phyloP scores from a whole-genome alignment of 2,113 vertebrate genomes.

The Pipra filicauda region DNA sequence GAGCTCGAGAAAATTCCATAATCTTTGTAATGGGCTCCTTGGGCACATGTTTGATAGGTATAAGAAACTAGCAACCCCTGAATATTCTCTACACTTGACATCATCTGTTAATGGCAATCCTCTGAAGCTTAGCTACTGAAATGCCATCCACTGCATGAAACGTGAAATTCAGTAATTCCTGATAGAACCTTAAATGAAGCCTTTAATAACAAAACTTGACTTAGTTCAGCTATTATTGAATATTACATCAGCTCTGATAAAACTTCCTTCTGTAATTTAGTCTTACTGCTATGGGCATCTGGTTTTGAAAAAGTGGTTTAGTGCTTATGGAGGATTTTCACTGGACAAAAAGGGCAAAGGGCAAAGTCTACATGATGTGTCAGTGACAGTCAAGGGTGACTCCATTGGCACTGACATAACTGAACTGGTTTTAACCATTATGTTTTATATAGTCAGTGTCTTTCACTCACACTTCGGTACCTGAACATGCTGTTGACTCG shows the following conservation, averaged over 20 bases:
- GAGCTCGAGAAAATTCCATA: neutral
- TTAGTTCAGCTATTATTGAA: neutral
- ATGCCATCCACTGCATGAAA: neutral
- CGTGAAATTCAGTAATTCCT: neutral
- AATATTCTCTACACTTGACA: neutral
- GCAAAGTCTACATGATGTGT: neutral
- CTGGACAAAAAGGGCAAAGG: neutral
- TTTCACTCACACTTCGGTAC: neutral
- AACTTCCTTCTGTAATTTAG: neutral
- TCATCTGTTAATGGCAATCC: neutral
- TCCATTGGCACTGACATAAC: neutral
- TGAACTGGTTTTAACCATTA: neutral
- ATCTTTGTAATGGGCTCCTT: neutral
- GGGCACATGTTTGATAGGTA: neutral
- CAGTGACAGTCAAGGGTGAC: neutral
- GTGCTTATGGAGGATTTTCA: neutral
- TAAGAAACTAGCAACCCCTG: neutral
- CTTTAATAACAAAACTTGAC: neutral
- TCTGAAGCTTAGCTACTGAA: neutral
- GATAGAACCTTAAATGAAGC: neutral
- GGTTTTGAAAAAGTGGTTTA: neutral
- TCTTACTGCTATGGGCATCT: neutral
- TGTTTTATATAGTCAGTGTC: neutral
- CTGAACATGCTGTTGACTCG: neutral
- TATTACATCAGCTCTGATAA: neutral